Evolutionary conservation across 2,888 invertebrate genomes (phyloP), one percentile per base, ranked within the genome.

Genomic region (Watsonalla binaria): DNA sequence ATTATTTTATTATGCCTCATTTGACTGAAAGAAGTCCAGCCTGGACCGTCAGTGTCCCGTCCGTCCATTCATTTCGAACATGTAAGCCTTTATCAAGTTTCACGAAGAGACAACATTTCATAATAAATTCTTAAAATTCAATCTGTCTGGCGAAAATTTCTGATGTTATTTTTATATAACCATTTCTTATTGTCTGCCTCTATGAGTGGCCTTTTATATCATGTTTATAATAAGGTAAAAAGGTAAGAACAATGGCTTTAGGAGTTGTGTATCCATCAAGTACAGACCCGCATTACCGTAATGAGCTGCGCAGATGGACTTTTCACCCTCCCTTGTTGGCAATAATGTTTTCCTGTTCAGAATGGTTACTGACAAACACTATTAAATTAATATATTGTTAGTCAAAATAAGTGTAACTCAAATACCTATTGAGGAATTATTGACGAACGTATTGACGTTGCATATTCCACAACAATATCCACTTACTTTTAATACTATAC

Each of bases 1-100:
- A 86, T 89, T 87, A 86, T 89, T 87, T 86, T 83, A 87, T 85
- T 86, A 84, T 76, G 80, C 78, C 84, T 85, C 86, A 86, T 87
- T 87, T 86, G 86, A 85, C 84, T 85, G 83, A 87, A 86, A 84
- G 85, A 88, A 86, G 84, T 85, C 82, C 80, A 79, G 49, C 70
- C 72, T 68, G 77, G 76, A 74, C 77, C 76, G 73, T 79, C 78
- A 76, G 73, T 73, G 78, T 81, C 82, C 76, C 73, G 76, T 77
- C 74, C 71, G 80, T 76, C 80, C 80, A 78, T 82, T 76, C 76
- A 70, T 82, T 86, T 86, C 79, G 85, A 86, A 85, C 87, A 86
- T 86, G 83, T 84, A 86, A 83, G 82, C 82, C 73, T 68, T 70
- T 78, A 77, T 72, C 72, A 66, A 62, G 63, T 61, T 64, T 70